Conservation (phyloP, 2,113 vertebrate genomes). For the Columba livia region DNA sequence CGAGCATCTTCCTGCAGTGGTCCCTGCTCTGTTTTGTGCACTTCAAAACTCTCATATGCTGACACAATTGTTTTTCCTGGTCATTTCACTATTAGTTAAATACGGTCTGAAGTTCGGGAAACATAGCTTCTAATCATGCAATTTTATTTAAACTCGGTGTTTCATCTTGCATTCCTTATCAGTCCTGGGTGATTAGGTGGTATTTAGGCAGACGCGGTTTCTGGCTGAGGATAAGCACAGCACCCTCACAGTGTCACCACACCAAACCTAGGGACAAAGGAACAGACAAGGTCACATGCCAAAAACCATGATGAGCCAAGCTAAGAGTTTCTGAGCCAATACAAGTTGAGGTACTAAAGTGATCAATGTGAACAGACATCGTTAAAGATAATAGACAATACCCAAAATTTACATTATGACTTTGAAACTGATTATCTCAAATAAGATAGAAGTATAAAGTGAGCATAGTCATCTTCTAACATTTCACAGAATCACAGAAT, state of each 20-base stretch:
- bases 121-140: background rate
- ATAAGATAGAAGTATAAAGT: background rate
- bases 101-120: background rate
- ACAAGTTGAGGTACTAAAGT: background rate
- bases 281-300: background rate
- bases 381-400: background rate
- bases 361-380: background rate
- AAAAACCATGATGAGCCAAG: background rate
- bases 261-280: background rate
- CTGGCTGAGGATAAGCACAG: background rate
- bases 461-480: background rate
- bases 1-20: background rate
- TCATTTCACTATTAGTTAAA: background rate
- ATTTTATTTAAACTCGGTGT: background rate
- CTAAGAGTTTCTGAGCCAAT: background rate
- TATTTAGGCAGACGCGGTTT: background rate
- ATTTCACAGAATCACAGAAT: too few relatives aligned
- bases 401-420: background rate
- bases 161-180: background rate
- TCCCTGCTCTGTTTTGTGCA: background rate
- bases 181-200: background rate
- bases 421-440: background rate
- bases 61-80: background rate
- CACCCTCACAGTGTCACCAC: background rate
- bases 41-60: background rate